Evolutionary conservation across 2,888 invertebrate genomes (phyloP), one percentile per base, ranked within the genome.

Genomic region (Drosophila kambysellisi): DNA sequence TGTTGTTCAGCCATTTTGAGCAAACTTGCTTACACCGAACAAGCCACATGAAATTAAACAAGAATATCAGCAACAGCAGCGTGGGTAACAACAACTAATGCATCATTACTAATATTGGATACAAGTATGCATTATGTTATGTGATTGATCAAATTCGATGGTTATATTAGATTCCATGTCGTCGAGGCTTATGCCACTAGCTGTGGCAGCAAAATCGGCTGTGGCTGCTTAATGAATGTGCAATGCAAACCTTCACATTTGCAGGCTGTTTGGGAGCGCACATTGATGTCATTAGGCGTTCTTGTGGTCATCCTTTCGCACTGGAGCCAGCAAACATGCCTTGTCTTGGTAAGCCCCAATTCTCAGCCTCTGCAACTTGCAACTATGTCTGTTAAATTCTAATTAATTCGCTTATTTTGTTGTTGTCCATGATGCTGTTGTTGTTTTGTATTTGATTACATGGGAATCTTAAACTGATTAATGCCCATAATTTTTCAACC

Each of bases 181-280:
- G 61, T 59, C 32, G 65, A 68, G 79, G 63, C 60, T 50, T 73
- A 48, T 17, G 29, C 1, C 43, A 41, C 53, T 46, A 39, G 51
- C 54, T 75, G 75, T 25, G 70, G 69, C 68, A 64, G 69, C 46
- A 46, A 8, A 7, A 15, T 7, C 72, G 65, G 32, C 65, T 89
- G 85, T 60, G 89, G 88, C 68, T 62, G 20, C 59, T 30, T 88
- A 85, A 87, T 85, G 89, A 85, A 79, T 89, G 74, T 79, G 59
- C 66, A 74, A 43, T 66, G 78, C 48, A 59, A 56, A 63, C 53
- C 60, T 51, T 41, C 46, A 60, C 68, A 70, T 74, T 79, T 63
- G 73, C 60, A 60, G 60, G 37, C 65, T 60, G 53, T 37, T 79
- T 32, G 58, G 32, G 58, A 72, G 56, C 33, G 66, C 50, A 65